These are phyloP conservation scores for Pyrocephalus nanus DNA, from an alignment of 2,797 vertebrate genomes.

Conservation along the genomic window DNA sequence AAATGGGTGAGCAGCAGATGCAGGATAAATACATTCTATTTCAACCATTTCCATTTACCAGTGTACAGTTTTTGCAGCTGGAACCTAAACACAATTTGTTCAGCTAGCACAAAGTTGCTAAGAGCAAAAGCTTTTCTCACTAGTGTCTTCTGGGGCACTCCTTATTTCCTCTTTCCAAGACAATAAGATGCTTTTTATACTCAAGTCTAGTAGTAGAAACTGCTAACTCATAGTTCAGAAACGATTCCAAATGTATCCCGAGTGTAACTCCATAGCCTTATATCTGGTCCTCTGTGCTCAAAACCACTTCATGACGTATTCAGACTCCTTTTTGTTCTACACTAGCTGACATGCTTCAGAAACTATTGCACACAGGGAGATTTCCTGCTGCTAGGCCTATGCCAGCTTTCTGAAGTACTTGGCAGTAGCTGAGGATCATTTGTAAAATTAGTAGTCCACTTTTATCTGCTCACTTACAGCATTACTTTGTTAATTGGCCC, in stretches of 20 bases:
- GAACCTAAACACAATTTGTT: background rate
- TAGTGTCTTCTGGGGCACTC: background rate
- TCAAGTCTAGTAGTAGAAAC: background rate
- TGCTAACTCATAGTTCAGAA: conserved; percentile 22
- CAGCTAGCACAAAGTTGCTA: background rate
- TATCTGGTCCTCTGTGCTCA: background rate
- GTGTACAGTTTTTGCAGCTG: background rate
- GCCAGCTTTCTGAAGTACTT: conserved; percentile 33
- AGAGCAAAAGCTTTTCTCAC: conserved; percentile 59
- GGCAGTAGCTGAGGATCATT: conserved; percentile 27
- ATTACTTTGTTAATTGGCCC: conserved; percentile 26
- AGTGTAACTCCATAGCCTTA: background rate
- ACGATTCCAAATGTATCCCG: background rate
- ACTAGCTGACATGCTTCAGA: background rate
- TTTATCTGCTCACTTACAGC: conserved; percentile 31
- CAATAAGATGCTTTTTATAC: conserved; percentile 11
- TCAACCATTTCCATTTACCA: background rate
- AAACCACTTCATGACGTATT: background rate
- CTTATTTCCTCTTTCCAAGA: conserved; percentile 7
- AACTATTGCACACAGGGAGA: background rate
- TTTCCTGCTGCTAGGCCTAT: background rate
- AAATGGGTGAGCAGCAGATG: background rate
- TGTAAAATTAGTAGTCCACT: conserved; percentile 34
- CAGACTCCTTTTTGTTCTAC: background rate
- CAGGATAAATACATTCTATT: background rate